Base-by-base conservation (phyloP, 1,140 invertebrate species). In the Diachasmimorpha longicaudata region DNA sequence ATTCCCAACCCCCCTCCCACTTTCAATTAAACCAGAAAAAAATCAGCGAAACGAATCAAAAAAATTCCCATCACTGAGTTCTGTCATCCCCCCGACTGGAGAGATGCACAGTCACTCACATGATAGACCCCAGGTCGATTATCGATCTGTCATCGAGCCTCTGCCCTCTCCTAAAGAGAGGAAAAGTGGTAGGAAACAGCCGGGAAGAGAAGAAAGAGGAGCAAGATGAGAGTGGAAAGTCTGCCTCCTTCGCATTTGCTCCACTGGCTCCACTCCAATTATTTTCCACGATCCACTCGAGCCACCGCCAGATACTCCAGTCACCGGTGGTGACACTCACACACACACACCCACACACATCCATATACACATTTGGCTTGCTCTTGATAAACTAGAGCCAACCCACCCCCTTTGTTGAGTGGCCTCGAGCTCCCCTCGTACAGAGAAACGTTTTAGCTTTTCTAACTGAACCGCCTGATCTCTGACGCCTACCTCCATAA, bases 191-290 rank as follows among this genome's bases (percentile, higher is more conserved):
- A 63, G 14, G 13, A 63, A 63, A 31, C 3, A 58, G 6, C 31
- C 52, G 16, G 2, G 19, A 21, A 6, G 16, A 4, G 19, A 21
- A 58, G 9, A 63, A 25, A 66, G 58, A 63, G 23, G 23, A 25
- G 21, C 11, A 58, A 58, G 19, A 58, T 10, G 23, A 25, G 23
- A 11, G 21, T 63, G 58, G 58, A 25, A 63, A 25, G 58, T 25
- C 58, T 63, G n/a, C 48, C 21, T 71, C 66, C 25, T 71, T 55
- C 42, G 69, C 23, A 75, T 52, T 70, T 67, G 68, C 69, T 71
- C 55, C 52, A 76, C 74, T 76, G 74, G 67, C 42, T 71, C 48
- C 74, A 76, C 74, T 76, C 74, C 74, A 76, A 76, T 76, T 76
- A 76, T 76, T 76, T 76, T 76, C 74, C 58, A 66, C 68, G 68